Conservation (phyloP, 1,140 invertebrate species). For the Leucophenga varia region DNA sequence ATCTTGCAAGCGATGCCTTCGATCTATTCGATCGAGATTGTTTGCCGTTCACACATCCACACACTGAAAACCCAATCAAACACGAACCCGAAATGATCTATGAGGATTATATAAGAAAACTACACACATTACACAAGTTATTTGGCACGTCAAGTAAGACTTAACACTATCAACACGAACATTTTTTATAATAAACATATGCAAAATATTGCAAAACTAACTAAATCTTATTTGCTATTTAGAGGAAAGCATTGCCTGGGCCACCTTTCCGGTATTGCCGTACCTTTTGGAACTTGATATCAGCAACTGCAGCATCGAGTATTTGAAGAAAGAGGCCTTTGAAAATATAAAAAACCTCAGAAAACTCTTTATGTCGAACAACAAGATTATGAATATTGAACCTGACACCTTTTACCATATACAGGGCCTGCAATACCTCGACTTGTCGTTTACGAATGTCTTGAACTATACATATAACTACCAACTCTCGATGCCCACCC, state of each 20-base stretch:
- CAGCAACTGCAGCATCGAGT: slow-evolving; percentile 56
- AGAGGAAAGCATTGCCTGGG: slow-evolving; percentile 8
- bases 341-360: slow-evolving; percentile 48
- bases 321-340: slow-evolving; percentile 46
- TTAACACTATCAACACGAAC: too few relatives aligned
- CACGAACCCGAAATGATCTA: too few relatives aligned
- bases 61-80: too few relatives aligned
- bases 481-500: neutral
- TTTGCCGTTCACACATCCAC: too few relatives aligned
- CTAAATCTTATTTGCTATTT: too few relatives aligned
- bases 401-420: slow-evolving; percentile 45
- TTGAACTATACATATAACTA: neutral
- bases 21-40: too few relatives aligned
- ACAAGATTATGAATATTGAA: slow-evolving; percentile 54
- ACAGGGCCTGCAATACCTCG: slow-evolving; percentile 51
- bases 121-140: too few relatives aligned
- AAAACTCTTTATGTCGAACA: slow-evolving; percentile 57
- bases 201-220: too few relatives aligned
- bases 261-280: slow-evolving; percentile 22
- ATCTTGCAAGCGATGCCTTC: too few relatives aligned
- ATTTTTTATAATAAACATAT: too few relatives aligned
- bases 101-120: too few relatives aligned
- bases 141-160: too few relatives aligned
- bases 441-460: slow-evolving; percentile 56
- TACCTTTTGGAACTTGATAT: slow-evolving; percentile 57